A percentile compares a stretch with the other conserved stretches of the same genome.
Evolutionary conservation across 2,113 vertebrate species (phyloP).

Genomic region (Zapus hudsonius): DNA sequence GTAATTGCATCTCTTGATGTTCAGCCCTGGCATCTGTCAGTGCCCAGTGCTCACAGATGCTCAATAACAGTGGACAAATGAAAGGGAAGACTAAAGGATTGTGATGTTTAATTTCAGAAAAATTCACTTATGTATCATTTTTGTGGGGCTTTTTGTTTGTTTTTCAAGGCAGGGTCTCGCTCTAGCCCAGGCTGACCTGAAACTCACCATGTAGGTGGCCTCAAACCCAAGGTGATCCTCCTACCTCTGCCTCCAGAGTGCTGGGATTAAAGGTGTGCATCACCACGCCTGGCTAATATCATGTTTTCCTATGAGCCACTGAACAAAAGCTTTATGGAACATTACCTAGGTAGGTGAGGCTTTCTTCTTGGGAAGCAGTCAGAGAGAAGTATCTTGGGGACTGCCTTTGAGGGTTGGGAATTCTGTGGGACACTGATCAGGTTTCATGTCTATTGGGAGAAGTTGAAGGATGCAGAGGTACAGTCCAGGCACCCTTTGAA

Average conservation of each 20-base stretch:
- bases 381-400: background rate
- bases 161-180: no score
- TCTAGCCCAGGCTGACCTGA: no score
- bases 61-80: conserved; percentile 33
- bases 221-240: no score
- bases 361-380: background rate
- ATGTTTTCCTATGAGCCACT: background rate
- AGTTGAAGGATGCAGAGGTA: background rate
- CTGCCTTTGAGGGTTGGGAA: background rate
- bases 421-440: background rate
- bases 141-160: no score
- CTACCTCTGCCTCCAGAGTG: no score
- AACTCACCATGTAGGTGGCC: no score
- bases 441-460: background rate
- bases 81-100: background rate
- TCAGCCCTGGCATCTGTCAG: background rate
- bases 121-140: background rate
- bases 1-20: background rate
- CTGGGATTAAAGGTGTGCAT: no score
- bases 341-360: background rate
- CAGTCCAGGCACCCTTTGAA: background rate
- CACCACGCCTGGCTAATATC: background rate
- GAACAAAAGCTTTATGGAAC: background rate
- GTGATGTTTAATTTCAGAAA: background rate
- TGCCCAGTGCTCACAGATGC: background rate